Conservation (phyloP, 2,113 vertebrate species). For the Megaceryle torquata region DNA sequence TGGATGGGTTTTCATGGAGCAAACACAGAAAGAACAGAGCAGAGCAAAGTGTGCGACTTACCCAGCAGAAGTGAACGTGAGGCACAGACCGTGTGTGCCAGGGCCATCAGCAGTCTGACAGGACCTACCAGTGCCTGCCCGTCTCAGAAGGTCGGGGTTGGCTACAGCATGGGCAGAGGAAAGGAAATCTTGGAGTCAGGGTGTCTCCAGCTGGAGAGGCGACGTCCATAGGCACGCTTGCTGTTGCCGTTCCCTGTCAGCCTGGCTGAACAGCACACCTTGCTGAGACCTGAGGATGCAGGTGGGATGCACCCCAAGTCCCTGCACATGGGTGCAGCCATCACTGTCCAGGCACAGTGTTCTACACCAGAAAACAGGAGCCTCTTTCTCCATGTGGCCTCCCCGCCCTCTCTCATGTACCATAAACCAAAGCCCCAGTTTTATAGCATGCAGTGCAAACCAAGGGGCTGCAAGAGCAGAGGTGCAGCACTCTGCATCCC, state of each 20-base stretch:
- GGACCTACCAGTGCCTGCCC: not conserved
- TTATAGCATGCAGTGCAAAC: not conserved
- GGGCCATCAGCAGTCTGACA: accelerated
- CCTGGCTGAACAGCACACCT: not conserved
- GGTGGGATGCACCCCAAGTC: accelerated
- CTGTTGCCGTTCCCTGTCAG: not conserved
- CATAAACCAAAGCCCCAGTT: not conserved
- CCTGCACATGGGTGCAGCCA: accelerated
- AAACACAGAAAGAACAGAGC: not conserved
- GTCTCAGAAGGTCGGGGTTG: not conserved
- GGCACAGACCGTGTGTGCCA: too few species aligned
- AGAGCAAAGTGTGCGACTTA: accelerated
- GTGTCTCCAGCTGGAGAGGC: not conserved
- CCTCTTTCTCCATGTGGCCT: not conserved
- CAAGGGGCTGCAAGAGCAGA: not conserved
- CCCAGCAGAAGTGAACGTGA: accelerated
- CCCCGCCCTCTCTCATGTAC: not conserved
- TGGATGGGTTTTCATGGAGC: not conserved
- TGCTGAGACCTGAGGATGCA: not conserved
- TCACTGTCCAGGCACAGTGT: not conserved
- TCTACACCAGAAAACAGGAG: not conserved
- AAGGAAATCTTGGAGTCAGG: not conserved
- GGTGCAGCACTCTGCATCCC: not conserved
- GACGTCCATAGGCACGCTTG: accelerated
- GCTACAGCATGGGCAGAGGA: not conserved